Evolutionary conservation across 2,888 invertebrate genomes (phyloP).

Genomic region (Thera obeliscata): DNA sequence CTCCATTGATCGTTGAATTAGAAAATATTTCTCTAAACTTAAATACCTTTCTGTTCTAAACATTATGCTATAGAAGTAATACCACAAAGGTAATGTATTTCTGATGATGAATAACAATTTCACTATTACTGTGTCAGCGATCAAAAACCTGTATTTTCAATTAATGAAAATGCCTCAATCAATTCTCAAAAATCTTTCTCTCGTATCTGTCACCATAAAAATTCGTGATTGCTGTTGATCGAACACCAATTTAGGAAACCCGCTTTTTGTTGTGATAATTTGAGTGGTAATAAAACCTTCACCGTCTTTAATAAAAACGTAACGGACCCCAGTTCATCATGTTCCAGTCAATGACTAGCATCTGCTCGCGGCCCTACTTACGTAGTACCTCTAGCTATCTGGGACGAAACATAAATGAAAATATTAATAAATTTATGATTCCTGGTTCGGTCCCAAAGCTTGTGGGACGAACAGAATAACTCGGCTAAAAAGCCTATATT

Average conservation of each 20-base stretch:
- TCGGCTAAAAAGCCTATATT: too few species aligned
- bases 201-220: constrained; percentile 43
- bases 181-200: constrained; percentile 35
- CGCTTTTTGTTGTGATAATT: constrained; percentile 40
- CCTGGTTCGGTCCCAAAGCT: too few species aligned
- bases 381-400: too few species aligned
- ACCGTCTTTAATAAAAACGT: constrained; percentile 16
- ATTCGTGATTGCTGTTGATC: constrained; percentile 43
- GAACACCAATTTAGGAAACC: constrained; percentile 44
- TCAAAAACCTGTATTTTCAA: constrained; percentile 17
- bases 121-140: not conserved
- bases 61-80: not conserved
- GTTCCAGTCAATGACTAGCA: not conserved
- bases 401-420: too few species aligned
- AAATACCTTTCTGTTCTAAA: not conserved
- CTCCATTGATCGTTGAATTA: not conserved
- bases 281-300: constrained; percentile 31
- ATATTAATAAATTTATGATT: too few species aligned
- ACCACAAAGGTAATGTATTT: too few species aligned
- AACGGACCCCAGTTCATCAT: constrained; percentile 1
- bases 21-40: constrained; percentile 2
- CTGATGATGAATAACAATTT: not conserved
- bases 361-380: too few species aligned
- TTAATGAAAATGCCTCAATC: constrained; percentile 39
- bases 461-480: too few species aligned